A percentile compares a stretch with the other conserved stretches of the same genome.
Evolutionary conservation across 2,797 vertebrate genomes (phyloP).

Genomic region (Esox masquinongy): DNA sequence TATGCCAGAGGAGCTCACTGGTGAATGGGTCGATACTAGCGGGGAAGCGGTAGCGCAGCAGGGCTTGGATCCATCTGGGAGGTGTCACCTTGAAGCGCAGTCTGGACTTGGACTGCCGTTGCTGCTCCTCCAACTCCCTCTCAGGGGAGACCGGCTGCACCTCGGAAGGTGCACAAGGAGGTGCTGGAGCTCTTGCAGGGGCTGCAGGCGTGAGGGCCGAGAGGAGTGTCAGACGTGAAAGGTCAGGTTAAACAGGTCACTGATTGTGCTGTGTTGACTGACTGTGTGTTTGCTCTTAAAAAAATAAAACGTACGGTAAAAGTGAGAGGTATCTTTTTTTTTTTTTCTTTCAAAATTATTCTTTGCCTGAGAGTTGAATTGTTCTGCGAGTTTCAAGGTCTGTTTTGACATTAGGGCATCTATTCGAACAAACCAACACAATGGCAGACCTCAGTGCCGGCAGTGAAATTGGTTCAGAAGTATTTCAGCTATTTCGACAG

Average conservation of each 20-base stretch:
- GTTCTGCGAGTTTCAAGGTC: background rate
- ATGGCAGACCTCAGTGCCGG: too few relatives aligned
- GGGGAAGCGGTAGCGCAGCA: slow-evolving; percentile 80
- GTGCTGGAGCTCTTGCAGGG: slow-evolving; percentile 65
- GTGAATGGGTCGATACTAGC: slow-evolving; percentile 94
- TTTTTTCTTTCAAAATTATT: background rate
- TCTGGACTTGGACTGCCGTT: slow-evolving; percentile 35
- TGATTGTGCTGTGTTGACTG: background rate
- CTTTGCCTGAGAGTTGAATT: background rate
- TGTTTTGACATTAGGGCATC: background rate
- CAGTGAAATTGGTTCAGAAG: too few relatives aligned
- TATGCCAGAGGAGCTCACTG: slow-evolving; percentile 80
- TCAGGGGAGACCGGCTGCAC: slow-evolving; percentile 9
- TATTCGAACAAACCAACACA: background rate
- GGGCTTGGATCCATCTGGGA: slow-evolving; percentile 66
- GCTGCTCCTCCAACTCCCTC: slow-evolving; percentile 5
- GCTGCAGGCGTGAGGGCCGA: slow-evolving; percentile 63
- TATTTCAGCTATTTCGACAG: too few relatives aligned
- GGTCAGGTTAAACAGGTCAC: background rate
- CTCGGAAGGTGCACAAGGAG: slow-evolving; percentile 54
- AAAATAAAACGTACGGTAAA: slow-evolving; percentile 36
- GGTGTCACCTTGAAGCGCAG: slow-evolving; percentile 81
- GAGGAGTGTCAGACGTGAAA: slow-evolving; percentile 4
- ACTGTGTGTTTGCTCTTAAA: slow-evolving; percentile 30
- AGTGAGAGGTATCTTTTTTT: background rate